phyloP scores from a whole-genome alignment of 2,797 vertebrate species.

The Lacerta viridis region DNA sequence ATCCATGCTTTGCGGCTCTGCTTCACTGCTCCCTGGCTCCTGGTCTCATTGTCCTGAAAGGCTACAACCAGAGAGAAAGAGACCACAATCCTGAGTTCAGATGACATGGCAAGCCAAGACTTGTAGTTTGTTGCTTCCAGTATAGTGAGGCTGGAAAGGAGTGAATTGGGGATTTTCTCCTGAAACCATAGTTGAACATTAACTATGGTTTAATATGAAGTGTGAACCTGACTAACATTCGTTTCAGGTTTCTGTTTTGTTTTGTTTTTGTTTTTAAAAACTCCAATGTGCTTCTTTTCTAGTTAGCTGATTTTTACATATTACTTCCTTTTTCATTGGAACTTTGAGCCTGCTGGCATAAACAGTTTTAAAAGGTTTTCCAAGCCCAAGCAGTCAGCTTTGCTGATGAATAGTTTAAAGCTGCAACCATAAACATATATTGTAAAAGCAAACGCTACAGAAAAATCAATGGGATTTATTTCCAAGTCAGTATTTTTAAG shows the following conservation, averaged over 20 bases:
- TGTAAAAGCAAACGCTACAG: neutral
- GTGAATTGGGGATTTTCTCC: too few relatives aligned
- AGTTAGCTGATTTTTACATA: neutral
- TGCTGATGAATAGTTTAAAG: neutral
- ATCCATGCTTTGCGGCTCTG: too few relatives aligned
- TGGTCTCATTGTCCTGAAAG: too few relatives aligned
- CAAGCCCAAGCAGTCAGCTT: neutral
- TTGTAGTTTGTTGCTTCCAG: too few relatives aligned
- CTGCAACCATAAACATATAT: neutral
- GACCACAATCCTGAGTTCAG: too few relatives aligned
- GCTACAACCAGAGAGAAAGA: too few relatives aligned
- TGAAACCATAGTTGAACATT: too few relatives aligned
- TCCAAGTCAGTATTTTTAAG: conserved; percentile 6
- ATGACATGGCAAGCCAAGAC: too few relatives aligned
- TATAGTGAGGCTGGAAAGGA: too few relatives aligned
- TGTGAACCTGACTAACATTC: too few relatives aligned
- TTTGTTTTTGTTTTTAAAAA: neutral
- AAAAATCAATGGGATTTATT: neutral
- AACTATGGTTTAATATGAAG: too few relatives aligned
- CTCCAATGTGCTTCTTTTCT: neutral
- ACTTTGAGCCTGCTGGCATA: neutral
- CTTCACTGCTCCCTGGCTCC: too few relatives aligned
- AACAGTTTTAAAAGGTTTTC: neutral
- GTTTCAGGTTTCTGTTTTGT: neutral
- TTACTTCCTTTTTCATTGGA: neutral